Conservation (phyloP, 2,113 vertebrate genomes). For the Semnornis frantzii region DNA sequence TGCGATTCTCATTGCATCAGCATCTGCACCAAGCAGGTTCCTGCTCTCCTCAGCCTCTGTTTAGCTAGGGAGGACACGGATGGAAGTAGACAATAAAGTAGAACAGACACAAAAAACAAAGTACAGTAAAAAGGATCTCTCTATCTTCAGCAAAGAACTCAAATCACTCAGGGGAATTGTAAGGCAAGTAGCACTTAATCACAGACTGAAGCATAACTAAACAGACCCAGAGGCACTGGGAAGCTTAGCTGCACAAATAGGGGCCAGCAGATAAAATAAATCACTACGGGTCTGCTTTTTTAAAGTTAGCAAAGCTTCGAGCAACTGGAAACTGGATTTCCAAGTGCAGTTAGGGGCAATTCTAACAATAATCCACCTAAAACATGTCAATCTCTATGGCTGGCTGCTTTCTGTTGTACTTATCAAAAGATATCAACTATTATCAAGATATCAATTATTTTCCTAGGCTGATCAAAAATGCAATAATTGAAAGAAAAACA, state of each 20-base stretch:
- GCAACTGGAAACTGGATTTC: not conserved
- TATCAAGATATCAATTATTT: not conserved
- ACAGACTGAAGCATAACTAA: not conserved
- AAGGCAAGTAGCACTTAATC: conserved; percentile 6
- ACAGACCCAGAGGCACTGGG: not conserved
- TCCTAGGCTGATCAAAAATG: not conserved
- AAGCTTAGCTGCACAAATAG: not conserved
- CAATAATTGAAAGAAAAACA: not conserved
- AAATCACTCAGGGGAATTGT: not conserved
- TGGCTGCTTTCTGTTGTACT: not conserved
- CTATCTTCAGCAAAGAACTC: conserved; percentile 1
- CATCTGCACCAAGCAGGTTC: not conserved
- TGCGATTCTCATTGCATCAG: not conserved
- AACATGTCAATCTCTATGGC: not conserved
- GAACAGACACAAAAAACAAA: not conserved
- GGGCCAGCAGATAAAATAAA: not conserved
- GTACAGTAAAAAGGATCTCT: not conserved
- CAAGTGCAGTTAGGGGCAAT: not conserved
- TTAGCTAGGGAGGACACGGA: not conserved
- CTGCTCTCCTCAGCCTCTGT: not conserved
- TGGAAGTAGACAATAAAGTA: not conserved
- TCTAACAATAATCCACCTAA: not conserved
- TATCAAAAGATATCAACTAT: not conserved
- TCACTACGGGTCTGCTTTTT: not conserved
- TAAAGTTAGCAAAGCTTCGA: not conserved